These are phyloP conservation scores for Takifugu flavidus DNA, from an alignment of 2,113 vertebrate species.

Conservation along the genomic window DNA sequence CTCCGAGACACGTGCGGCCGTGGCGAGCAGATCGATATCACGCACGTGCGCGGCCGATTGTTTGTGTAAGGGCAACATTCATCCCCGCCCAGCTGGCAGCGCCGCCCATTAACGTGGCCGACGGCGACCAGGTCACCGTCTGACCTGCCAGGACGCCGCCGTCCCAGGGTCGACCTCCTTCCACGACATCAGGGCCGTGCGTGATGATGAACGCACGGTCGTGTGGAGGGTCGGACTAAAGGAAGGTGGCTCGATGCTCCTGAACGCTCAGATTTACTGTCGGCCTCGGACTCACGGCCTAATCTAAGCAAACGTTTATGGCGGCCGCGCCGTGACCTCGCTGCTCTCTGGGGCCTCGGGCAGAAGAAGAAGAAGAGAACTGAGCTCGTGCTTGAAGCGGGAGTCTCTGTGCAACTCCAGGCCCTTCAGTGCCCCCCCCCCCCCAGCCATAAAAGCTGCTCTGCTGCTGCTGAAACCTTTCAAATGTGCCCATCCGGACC, in stretches of 20 bases:
- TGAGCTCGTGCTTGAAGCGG: no score
- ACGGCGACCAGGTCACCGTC: constrained; percentile 27
- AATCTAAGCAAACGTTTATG: constrained; percentile 20
- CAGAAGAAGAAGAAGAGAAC: no score
- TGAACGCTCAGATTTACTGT: constrained; percentile 29
- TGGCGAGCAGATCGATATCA: no score
- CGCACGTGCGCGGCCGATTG: no score
- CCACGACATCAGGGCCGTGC: constrained; percentile 21
- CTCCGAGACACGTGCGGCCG: no score
- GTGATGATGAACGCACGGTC: constrained; percentile 25
- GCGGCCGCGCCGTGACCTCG: not conserved
- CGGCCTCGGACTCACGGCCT: constrained; percentile 10
- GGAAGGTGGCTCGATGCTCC: constrained; percentile 33
- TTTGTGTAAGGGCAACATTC: no score
- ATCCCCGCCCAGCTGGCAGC: constrained; percentile 14
- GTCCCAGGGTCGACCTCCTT: constrained; percentile 15
- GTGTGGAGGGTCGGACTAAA: constrained; percentile 30
- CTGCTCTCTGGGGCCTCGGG: not conserved
- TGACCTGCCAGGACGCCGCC: constrained; percentile 32
- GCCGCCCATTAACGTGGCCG: constrained; percentile 21
- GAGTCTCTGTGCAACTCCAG: no score
- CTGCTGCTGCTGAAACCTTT: no score
- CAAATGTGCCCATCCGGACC: no score
- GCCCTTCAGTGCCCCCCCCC: no score
- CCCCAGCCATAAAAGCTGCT: no score